Base-by-base conservation (phyloP, 2,888 invertebrate species). In the Rhingia rostrata region DNA sequence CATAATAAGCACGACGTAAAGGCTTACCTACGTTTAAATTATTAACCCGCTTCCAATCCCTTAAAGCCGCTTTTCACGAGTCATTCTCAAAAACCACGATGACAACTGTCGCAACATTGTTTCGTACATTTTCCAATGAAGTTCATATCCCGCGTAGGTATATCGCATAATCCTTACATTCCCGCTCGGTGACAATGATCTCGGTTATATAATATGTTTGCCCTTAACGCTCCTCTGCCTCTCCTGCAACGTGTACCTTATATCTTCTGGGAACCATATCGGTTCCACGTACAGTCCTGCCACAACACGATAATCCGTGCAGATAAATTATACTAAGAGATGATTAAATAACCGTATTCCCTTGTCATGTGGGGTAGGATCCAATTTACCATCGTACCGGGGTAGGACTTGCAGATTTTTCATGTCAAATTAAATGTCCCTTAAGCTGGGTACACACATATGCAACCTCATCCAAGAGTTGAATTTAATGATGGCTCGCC, bases 251-350 rank as follows among this genome's bases (percentile, higher is more conserved):
- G n/a, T 14, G 49, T 39, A 7, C 9, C 10, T 32, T 51, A 58
- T 12, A n/a, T 56, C 41, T 41, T 32, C 64, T 33, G 10, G 45
- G n/a, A 45, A 49, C 51, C 14, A 6, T 54, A 63, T 67, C 51
- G 53, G 22, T 56, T 64, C 22, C 69, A 69, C 33, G 41, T 39
- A 47, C 41, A 12, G 33, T 51, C 47, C 60, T 70, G 60, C 60
- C 77, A 66, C 64, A 82, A 72, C 60, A 70, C 61, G 77, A 66
- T 78, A 83, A 83, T 83, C 82, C 82, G 47, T 78, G 73, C 66
- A 66, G 79, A 80, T 73, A 80, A 73, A 73, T 83, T 83, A 67
- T 61, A 61, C 67, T 49, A 54, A 78, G 78, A 77, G 82, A 78
- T 82, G 72, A 67, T 82, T 77, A 77, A 82, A 82, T 72, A 70